These are phyloP conservation scores for Tachysurus fulvidraco DNA, from an alignment of 2,113 vertebrate genomes.

Conservation along the genomic window DNA sequence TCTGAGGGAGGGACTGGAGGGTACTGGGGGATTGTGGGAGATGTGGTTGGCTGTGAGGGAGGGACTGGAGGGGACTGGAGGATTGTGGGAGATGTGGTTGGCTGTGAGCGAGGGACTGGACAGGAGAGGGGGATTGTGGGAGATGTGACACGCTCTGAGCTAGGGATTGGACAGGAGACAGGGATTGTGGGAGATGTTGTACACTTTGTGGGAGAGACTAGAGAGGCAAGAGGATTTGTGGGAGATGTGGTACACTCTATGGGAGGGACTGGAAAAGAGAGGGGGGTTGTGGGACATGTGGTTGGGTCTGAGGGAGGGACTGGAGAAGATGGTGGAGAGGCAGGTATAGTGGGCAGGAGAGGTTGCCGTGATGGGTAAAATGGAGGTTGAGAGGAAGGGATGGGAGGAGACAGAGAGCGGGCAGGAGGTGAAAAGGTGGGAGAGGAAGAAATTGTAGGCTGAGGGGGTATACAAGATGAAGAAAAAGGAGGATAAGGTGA, in stretches of 20 bases:
- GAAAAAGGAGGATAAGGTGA: conserved; percentile 27
- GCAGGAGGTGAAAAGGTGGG: background rate
- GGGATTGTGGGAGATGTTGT: background rate
- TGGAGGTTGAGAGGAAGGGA: conserved; percentile 29
- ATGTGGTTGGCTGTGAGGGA: background rate
- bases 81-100: background rate
- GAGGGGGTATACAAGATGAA: conserved; percentile 10
- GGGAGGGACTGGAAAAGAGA: conserved; percentile 49
- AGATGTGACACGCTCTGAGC: background rate
- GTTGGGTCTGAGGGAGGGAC: background rate
- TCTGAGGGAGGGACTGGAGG: background rate
- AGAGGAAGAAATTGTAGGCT: conserved; percentile 16
- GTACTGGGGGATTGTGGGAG: background rate
- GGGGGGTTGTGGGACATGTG: conserved; percentile 40
- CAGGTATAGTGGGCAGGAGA: conserved; percentile 44
- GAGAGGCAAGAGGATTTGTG: background rate
- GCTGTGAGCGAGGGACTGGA: conserved; percentile 42
- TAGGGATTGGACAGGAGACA: no score
- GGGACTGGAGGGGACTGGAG: conserved; percentile 15
- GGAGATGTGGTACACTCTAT: background rate
- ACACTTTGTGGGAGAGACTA: background rate
- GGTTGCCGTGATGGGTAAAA: conserved; percentile 42
- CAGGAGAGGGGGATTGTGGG: conserved; percentile 48
- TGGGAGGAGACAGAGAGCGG: conserved; percentile 29
- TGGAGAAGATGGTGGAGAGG: conserved; percentile 45